phyloP scores from a whole-genome alignment of 2,888 invertebrate species.

The Cantharis rufa region DNA sequence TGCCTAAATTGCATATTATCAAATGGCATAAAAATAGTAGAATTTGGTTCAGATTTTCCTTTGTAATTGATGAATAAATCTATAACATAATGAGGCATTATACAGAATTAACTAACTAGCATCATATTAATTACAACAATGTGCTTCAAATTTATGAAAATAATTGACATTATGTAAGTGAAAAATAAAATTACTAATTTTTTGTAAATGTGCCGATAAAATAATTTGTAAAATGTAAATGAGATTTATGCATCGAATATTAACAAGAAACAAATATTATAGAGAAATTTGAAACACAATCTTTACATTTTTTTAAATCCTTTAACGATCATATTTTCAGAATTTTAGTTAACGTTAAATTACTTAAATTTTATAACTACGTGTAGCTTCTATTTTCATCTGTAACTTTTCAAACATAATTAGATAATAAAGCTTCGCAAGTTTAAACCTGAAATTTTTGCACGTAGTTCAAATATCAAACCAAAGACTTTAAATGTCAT shows the following conservation, averaged over 20 bases:
- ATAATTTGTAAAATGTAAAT: background rate
- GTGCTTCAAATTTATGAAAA: no score
- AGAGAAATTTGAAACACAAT: background rate
- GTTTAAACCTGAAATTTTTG: conserved; percentile 9
- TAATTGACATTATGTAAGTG: no score
- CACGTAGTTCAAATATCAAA: conserved; percentile 8
- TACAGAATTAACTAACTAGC: no score
- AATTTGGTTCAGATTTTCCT: no score
- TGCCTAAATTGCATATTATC: no score
- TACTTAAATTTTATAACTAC: conserved; percentile 9
- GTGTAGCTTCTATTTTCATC: conserved; percentile 16
- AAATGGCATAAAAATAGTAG: no score
- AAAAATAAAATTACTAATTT: background rate
- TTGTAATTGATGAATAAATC: no score
- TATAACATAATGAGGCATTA: no score
- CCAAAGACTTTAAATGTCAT: conserved; percentile 13
- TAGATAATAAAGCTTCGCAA: conserved; percentile 20
- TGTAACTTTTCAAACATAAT: conserved; percentile 16
- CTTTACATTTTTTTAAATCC: background rate
- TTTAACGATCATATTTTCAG: background rate
- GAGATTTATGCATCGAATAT: no score
- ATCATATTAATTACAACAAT: no score
- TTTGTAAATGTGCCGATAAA: background rate
- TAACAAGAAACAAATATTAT: no score
- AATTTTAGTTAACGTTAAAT: background rate